These are phyloP conservation scores for Drosophila baimaii DNA, from an alignment of 1,140 invertebrate genomes.

Conservation along the genomic window DNA sequence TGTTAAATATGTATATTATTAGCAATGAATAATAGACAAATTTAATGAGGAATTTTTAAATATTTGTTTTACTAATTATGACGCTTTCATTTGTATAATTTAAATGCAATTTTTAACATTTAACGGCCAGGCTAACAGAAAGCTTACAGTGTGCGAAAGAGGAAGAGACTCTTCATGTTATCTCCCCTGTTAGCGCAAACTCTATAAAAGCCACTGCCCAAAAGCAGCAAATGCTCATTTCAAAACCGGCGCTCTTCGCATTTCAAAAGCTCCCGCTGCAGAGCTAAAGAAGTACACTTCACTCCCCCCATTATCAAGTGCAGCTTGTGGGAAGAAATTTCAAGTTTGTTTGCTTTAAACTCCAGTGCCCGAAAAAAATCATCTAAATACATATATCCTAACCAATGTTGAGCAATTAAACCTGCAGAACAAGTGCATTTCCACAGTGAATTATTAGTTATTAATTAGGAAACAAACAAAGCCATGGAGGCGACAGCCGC, in stretches of 20 bases:
- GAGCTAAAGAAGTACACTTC: slow-evolving; percentile 29
- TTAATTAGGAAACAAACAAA: slow-evolving; percentile 46
- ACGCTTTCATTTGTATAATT: too few species aligned
- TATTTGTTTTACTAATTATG: too few species aligned
- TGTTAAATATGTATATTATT: too few species aligned
- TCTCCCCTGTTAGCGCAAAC: not conserved
- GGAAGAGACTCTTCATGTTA: not conserved
- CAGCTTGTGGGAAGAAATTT: slow-evolving; percentile 49
- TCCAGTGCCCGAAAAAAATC: slow-evolving; percentile 2
- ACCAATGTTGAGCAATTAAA: slow-evolving; percentile 20
- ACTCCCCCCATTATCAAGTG: slow-evolving; percentile 51
- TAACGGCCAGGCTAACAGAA: not conserved
- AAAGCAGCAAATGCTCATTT: slow-evolving; percentile 20
- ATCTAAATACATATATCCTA: not conserved
- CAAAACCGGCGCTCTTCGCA: slow-evolving; percentile 65
- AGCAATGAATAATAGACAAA: too few species aligned
- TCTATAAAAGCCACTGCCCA: slow-evolving; percentile 28
- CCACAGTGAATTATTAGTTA: slow-evolving; percentile 14
- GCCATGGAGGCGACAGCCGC: slow-evolving; percentile 52
- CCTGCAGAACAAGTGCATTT: slow-evolving; percentile 4
- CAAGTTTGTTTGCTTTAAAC: slow-evolving; percentile 30
- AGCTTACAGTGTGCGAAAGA: slow-evolving; percentile 2
- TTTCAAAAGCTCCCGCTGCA: slow-evolving; percentile 32
- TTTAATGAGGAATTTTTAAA: too few species aligned
- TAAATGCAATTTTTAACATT: not conserved